Percentiles rank a stretch among this genome's conserved stretches.
Evolutionary conservation across 2,113 vertebrate species (phyloP).

Genomic region (Chitala chitala): DNA sequence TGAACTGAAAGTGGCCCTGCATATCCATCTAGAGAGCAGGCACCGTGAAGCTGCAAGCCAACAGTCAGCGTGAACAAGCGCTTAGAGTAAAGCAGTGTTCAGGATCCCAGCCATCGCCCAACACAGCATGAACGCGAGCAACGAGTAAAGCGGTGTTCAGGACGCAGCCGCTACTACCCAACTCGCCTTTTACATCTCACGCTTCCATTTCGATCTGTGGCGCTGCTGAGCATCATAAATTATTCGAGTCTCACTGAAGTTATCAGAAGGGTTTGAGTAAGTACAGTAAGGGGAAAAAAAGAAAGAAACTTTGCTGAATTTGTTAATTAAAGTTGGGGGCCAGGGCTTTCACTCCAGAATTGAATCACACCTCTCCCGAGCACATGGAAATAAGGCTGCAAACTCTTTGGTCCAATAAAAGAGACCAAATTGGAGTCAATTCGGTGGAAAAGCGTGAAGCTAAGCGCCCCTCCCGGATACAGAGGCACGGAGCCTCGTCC

Average conservation of each 20-base stretch:
- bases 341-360: neutral
- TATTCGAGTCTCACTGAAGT: neutral
- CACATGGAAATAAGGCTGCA: constrained; percentile 1
- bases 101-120: too few species aligned
- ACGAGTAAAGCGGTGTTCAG: too few species aligned
- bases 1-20: too few species aligned
- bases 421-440: constrained; percentile 21
- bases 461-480: constrained; percentile 24
- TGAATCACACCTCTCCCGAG: constrained; percentile 5
- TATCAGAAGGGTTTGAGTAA: too few species aligned
- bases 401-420: constrained; percentile 22
- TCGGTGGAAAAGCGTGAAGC: constrained; percentile 15
- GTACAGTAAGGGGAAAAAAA: neutral
- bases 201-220: too few species aligned
- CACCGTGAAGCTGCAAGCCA: too few species aligned
- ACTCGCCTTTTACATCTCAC: too few species aligned
- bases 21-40: too few species aligned
- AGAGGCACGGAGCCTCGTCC: constrained; percentile 54
- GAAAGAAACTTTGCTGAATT: constrained; percentile 4
- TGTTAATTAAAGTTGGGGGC: constrained; percentile 11
- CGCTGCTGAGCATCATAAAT: neutral
- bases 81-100: too few species aligned
- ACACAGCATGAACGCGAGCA: too few species aligned
- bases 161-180: too few species aligned
- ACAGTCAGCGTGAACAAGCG: too few species aligned